Evolutionary conservation across 2,888 invertebrate genomes (phyloP).

Genomic region (Drymonia ruficornis): DNA sequence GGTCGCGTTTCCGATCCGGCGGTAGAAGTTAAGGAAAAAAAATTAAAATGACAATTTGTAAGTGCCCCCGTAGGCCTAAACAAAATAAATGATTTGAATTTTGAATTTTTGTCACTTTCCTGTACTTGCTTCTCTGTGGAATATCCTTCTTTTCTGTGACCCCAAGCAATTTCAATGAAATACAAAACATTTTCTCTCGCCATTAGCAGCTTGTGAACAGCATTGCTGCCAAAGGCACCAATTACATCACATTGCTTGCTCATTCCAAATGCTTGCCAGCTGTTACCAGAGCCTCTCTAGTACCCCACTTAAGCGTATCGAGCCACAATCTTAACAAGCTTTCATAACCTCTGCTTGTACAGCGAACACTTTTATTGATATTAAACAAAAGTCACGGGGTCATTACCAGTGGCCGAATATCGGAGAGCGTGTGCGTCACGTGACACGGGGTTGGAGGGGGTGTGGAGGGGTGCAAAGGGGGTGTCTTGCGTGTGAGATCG

Average conservation of each 20-base stretch:
- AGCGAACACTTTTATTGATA: conserved; percentile 54
- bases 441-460: conserved; percentile 26
- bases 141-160: too few relatives aligned
- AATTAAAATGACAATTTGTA: too few relatives aligned
- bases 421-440: conserved; percentile 59
- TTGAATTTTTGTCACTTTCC: too few relatives aligned
- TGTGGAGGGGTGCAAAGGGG: conserved; percentile 27
- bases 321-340: conserved; percentile 8
- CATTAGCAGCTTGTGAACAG: background rate
- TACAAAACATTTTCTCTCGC: background rate
- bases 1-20: too few relatives aligned
- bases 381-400: conserved; percentile 62
- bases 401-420: conserved; percentile 68
- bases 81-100: too few relatives aligned
- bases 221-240: conserved; percentile 1
- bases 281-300: conserved; percentile 1
- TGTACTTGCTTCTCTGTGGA: too few relatives aligned
- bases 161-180: background rate
- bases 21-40: too few relatives aligned
- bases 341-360: conserved; percentile 10
- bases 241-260: conserved; percentile 2
- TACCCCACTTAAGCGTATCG: conserved; percentile 5
- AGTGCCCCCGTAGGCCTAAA: too few relatives aligned
- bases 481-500: conserved; percentile 69
- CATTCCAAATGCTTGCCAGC: conserved; percentile 1